Conservation (phyloP, 1,140 invertebrate species). For the Wasmannia auropunctata region DNA sequence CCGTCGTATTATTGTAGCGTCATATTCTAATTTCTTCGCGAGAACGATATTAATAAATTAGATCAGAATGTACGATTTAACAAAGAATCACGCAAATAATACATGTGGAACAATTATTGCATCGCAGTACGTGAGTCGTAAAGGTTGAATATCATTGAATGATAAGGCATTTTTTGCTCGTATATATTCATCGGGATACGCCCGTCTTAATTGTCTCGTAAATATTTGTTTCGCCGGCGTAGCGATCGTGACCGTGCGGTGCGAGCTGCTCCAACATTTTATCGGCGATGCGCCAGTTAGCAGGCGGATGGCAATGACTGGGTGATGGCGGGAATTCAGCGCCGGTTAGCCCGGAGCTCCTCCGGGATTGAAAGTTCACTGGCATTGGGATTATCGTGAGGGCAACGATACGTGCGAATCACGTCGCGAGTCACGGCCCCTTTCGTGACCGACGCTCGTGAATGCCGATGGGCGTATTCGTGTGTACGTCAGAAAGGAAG, state of each 20-base stretch:
- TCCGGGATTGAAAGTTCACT: slow-evolving; percentile 80
- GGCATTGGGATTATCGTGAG: slow-evolving; percentile 79
- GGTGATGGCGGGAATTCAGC: slow-evolving; percentile 61
- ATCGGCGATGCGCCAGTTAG: slow-evolving; percentile 50
- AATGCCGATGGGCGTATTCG: slow-evolving; percentile 82
- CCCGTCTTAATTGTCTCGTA: slow-evolving; percentile 23
- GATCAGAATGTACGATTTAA: neutral
- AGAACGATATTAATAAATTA: neutral
- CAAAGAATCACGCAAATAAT: neutral
- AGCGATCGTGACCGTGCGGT: slow-evolving; percentile 14
- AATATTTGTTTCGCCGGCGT: neutral
- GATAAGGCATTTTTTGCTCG: neutral
- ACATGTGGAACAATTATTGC: neutral
- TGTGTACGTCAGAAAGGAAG: slow-evolving; percentile 77
- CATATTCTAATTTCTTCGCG: neutral
- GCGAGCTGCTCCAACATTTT: slow-evolving; percentile 3
- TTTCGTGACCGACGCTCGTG: slow-evolving; percentile 82
- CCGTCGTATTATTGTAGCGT: too few species aligned
- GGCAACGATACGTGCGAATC: slow-evolving; percentile 82
- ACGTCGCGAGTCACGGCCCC: slow-evolving; percentile 78
- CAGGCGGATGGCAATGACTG: slow-evolving; percentile 48
- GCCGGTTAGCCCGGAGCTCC: slow-evolving; percentile 65
- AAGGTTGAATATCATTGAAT: neutral
- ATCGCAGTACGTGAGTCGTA: neutral
- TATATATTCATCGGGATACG: neutral